Conservation (phyloP, 2,113 vertebrate genomes). For the Phrynocephalus versicolor region DNA sequence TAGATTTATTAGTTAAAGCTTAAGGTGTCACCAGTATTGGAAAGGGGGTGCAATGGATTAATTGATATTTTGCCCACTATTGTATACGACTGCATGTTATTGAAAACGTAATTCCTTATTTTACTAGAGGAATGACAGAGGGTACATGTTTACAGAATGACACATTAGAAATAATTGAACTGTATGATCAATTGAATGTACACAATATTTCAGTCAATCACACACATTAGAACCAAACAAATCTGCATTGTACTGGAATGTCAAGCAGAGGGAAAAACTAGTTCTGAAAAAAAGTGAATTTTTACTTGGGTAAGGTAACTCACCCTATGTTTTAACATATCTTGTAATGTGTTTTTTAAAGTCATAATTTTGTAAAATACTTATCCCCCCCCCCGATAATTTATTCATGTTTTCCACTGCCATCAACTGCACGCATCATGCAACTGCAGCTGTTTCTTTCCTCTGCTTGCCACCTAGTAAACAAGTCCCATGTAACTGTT, state of each 20-base stretch:
- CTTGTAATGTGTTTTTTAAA: not conserved
- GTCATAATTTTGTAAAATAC: not conserved
- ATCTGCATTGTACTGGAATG: too few species aligned
- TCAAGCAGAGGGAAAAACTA: too few species aligned
- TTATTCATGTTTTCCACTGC: not conserved
- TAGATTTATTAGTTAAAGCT: not conserved
- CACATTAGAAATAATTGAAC: not conserved
- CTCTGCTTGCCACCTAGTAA: not conserved
- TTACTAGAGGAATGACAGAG: not conserved
- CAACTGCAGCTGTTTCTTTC: too few species aligned
- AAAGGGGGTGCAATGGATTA: not conserved
- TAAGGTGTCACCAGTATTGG: not conserved
- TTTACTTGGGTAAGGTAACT: not conserved
- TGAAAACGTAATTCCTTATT: not conserved
- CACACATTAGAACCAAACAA: too few species aligned
- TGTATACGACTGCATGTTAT: not conserved
- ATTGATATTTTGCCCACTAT: not conserved
- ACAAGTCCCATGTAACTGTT: not conserved
- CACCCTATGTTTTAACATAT: not conserved
- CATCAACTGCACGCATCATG: not conserved
- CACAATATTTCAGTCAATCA: not conserved
- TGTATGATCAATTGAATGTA: not conserved
- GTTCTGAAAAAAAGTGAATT: too few species aligned
- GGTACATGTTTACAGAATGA: not conserved
- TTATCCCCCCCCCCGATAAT: not conserved